phyloP scores from a whole-genome alignment of 2,888 invertebrate species.

The Linnaemya vulpina region DNA sequence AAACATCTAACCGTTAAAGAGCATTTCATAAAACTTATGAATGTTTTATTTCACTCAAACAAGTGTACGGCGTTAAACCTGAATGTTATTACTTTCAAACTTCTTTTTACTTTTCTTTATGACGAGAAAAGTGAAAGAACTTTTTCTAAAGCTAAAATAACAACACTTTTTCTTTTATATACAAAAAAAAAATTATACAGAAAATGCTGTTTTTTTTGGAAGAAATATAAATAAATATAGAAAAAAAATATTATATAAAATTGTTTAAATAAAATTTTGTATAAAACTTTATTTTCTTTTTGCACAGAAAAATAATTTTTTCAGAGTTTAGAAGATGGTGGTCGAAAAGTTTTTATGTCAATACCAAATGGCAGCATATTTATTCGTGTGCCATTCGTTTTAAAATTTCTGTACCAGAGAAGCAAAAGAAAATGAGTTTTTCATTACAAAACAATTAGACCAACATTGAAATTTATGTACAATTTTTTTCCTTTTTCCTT shows the following conservation, averaged over 20 bases:
- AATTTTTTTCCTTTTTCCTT: neutral
- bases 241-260: slow-evolving; percentile 2
- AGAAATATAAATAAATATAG: neutral
- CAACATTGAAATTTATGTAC: slow-evolving; percentile 60
- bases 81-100: slow-evolving; percentile 42
- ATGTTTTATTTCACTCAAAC: slow-evolving; percentile 45
- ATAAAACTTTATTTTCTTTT: neutral
- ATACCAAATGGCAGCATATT: slow-evolving; percentile 53
- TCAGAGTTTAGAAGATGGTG: slow-evolving; percentile 41
- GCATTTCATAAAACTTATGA: slow-evolving; percentile 46
- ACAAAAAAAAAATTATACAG: slow-evolving; percentile 7
- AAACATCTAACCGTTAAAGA: slow-evolving; percentile 2
- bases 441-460: slow-evolving; percentile 57
- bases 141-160: neutral
- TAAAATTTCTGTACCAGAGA: slow-evolving; percentile 5
- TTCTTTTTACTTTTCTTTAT: slow-evolving; percentile 1
- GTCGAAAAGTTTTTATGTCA: slow-evolving; percentile 58
- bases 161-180: slow-evolving; percentile 32
- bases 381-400: slow-evolving; percentile 30
- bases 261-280: neutral
- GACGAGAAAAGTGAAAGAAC: neutral
- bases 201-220: slow-evolving; percentile 42
- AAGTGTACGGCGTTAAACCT: slow-evolving; percentile 36
- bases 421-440: neutral
- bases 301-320: slow-evolving; percentile 42